phyloP scores from a whole-genome alignment of 2,113 vertebrate species.

The Stictonetta naevosa region DNA sequence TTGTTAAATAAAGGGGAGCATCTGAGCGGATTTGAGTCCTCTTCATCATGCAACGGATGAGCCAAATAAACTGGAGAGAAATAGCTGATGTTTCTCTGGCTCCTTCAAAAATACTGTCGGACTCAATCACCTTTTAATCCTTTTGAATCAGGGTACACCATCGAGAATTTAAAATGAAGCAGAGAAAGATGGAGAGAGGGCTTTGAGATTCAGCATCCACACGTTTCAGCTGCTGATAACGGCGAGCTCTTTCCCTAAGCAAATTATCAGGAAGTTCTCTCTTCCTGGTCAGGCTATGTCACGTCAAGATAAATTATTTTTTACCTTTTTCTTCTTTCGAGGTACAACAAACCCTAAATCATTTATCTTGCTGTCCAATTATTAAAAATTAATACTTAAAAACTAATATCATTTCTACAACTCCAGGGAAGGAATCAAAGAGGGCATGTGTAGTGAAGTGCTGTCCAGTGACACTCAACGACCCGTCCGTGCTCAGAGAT shows the following conservation, averaged over 20 bases:
- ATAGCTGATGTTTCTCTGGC: neutral
- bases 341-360: neutral
- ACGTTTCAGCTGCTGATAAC: neutral
- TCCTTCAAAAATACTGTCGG: neutral
- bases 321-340: slow-evolving; percentile 21
- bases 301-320: slow-evolving; percentile 25
- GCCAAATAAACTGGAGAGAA: neutral
- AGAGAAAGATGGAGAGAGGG: neutral
- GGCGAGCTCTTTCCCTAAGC: neutral
- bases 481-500: neutral
- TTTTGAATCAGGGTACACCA: neutral
- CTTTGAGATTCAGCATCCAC: neutral
- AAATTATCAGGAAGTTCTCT: neutral
- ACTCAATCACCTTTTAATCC: neutral
- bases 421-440: neutral
- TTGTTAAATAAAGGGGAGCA: neutral
- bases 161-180: neutral
- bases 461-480: neutral
- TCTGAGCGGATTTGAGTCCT: neutral
- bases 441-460: neutral
- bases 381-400: slow-evolving; percentile 46
- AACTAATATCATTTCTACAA: slow-evolving; percentile 24
- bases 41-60: neutral
- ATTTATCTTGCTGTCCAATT: slow-evolving; percentile 7
- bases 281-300: neutral